Evolutionary conservation across 1,140 invertebrate genomes (phyloP).

Genomic region (Drosophila saltans): DNA sequence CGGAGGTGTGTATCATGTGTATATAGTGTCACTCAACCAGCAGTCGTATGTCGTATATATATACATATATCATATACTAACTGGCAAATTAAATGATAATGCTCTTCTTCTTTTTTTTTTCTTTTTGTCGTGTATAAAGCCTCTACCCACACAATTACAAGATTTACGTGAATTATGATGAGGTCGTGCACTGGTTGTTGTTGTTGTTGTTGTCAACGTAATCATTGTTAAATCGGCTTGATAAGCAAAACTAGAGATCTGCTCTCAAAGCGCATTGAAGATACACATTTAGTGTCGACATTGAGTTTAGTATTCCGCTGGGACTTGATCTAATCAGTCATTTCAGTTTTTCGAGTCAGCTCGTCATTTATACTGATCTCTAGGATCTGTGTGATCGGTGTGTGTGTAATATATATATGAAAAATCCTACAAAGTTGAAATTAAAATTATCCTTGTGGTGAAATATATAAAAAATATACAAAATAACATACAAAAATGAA

Average conservation of each 20-base stretch:
- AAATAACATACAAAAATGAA: no score
- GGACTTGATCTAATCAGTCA: slow-evolving; percentile 21
- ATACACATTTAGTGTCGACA: slow-evolving; percentile 23
- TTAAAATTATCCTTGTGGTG: no score
- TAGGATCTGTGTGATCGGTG: slow-evolving; percentile 29
- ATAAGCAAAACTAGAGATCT: slow-evolving; percentile 46
- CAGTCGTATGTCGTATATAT: not conserved
- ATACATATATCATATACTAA: slow-evolving; percentile 9
- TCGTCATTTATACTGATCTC: slow-evolving; percentile 25
- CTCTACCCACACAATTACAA: slow-evolving; percentile 39
- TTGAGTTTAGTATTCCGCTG: slow-evolving; percentile 46
- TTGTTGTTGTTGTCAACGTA: slow-evolving; percentile 7
- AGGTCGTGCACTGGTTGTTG: not conserved
- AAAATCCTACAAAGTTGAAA: no score
- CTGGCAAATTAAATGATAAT: slow-evolving; percentile 48
- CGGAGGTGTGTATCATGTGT: slow-evolving; percentile 41
- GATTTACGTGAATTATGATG: slow-evolving; percentile 68
- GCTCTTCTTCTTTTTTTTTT: slow-evolving; percentile 5
- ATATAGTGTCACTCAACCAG: slow-evolving; percentile 8
- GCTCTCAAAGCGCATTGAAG: slow-evolving; percentile 21
- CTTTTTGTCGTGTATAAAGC: slow-evolving; percentile 25
- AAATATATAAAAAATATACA: no score
- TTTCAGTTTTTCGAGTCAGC: slow-evolving; percentile 23
- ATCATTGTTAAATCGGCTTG: slow-evolving; percentile 25
- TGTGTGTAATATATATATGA: slow-evolving; percentile 14